Percentiles rank a stretch among this genome's conserved stretches.
These are phyloP conservation scores for Ooceraea biroi DNA, from an alignment of 1,140 invertebrate species.

Conservation along the genomic window DNA sequence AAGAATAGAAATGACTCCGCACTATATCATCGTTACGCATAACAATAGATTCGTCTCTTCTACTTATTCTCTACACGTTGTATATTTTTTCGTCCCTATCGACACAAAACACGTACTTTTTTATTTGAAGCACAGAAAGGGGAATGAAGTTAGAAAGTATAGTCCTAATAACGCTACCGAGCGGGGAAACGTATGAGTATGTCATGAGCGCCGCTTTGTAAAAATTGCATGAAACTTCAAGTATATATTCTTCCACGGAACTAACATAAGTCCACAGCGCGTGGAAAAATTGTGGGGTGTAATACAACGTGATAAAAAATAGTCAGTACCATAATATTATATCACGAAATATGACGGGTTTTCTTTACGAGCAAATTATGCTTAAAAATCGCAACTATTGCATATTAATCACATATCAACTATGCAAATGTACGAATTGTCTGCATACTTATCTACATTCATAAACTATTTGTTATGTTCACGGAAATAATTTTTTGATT, in stretches of 20 bases:
- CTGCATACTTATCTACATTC: not conserved
- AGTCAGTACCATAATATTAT: no score
- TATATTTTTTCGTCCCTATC: not conserved
- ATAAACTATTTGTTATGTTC: not conserved
- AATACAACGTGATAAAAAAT: no score
- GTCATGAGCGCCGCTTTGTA: not conserved
- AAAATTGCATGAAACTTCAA: conserved; percentile 2
- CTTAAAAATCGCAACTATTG: not conserved
- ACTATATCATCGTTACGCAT: conserved; percentile 31
- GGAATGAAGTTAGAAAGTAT: not conserved
- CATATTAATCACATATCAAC: not conserved
- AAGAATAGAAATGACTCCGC: conserved; percentile 15
- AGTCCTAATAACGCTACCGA: not conserved
- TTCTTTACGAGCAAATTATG: no score
- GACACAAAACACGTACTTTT: not conserved
- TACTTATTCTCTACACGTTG: not conserved
- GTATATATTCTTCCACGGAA: not conserved
- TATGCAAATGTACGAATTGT: not conserved
- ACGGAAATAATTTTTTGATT: not conserved
- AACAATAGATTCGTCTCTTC: conserved; percentile 37
- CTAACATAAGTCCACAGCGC: no score
- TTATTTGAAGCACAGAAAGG: not conserved
- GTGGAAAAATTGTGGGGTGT: no score
- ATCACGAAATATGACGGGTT: no score
- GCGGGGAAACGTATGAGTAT: not conserved